Evolutionary conservation across 2,888 invertebrate species (phyloP).

Genomic region (Scotopteryx bipunctaria): DNA sequence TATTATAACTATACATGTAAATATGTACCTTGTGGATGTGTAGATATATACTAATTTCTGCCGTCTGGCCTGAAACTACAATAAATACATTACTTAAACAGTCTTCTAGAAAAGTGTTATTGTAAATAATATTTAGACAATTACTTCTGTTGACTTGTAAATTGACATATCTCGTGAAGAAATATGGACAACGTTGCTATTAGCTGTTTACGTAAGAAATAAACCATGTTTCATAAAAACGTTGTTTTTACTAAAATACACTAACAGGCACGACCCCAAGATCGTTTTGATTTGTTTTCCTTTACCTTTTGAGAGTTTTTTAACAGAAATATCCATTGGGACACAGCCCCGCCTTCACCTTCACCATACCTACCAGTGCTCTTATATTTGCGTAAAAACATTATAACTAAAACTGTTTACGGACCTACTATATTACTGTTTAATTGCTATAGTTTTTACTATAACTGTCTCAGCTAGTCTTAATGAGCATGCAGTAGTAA

Average conservation of each 20-base stretch:
- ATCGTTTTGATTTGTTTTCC: no score
- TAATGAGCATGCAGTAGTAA: no score
- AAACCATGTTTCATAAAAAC: slow-evolving; percentile 61
- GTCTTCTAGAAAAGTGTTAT: slow-evolving; percentile 12
- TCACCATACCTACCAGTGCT: no score
- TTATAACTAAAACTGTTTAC: no score
- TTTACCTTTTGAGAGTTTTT: no score
- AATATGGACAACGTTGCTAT: slow-evolving; percentile 53
- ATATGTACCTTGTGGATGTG: slow-evolving; percentile 3
- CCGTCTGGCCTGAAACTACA: slow-evolving; percentile 5
- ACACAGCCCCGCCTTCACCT: no score
- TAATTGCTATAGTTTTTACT: no score
- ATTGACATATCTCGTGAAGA: slow-evolving; percentile 23
- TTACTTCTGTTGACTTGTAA: slow-evolving; percentile 24
- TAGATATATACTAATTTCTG: slow-evolving; percentile 4
- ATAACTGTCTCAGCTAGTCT: no score
- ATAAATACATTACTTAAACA: slow-evolving; percentile 2
- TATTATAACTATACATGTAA: slow-evolving; percentile 31
- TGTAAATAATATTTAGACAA: slow-evolving; percentile 39
- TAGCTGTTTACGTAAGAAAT: slow-evolving; percentile 73
- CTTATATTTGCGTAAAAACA: no score
- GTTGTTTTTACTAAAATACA: slow-evolving; percentile 37
- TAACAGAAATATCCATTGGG: no score
- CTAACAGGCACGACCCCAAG: no score
- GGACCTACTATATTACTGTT: no score